Evolutionary conservation across 2,797 vertebrate genomes (phyloP).

Genomic region (Hapalemur alaotrensis): DNA sequence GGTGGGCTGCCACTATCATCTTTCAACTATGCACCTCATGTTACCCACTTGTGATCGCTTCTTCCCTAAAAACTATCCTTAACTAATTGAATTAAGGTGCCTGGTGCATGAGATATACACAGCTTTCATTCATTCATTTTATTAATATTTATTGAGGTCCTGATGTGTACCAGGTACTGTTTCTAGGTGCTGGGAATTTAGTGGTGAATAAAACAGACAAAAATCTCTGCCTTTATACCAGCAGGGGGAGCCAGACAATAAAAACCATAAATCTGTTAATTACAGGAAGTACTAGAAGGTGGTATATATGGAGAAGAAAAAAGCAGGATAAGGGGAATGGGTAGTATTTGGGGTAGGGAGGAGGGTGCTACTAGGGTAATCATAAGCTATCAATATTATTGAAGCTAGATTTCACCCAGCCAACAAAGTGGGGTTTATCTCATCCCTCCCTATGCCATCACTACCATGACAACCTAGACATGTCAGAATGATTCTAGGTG

Average conservation of each 20-base stretch:
- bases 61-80: not conserved
- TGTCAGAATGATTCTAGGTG: not conserved
- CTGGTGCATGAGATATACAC: not conserved
- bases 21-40: not conserved
- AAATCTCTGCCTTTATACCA: constrained; percentile 42
- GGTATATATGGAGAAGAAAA: not conserved
- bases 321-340: not conserved
- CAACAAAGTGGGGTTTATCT: not conserved
- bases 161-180: not conserved
- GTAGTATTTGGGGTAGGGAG: not conserved
- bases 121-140: not conserved
- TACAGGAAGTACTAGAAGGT: not conserved
- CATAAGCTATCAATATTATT: not conserved
- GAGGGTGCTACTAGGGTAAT: not conserved
- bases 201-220: constrained; percentile 8
- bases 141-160: not conserved
- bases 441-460: not conserved
- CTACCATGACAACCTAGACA: not conserved
- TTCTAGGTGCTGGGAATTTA: not conserved
- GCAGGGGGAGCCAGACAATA: constrained; percentile 68
- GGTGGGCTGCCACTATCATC: no score
- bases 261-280: constrained; percentile 30
- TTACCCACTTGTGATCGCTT: not conserved
- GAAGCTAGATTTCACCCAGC: not conserved
- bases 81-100: not conserved